Base-by-base conservation (phyloP, 2,888 invertebrate genomes). In the Lasius fuliginosus region DNA sequence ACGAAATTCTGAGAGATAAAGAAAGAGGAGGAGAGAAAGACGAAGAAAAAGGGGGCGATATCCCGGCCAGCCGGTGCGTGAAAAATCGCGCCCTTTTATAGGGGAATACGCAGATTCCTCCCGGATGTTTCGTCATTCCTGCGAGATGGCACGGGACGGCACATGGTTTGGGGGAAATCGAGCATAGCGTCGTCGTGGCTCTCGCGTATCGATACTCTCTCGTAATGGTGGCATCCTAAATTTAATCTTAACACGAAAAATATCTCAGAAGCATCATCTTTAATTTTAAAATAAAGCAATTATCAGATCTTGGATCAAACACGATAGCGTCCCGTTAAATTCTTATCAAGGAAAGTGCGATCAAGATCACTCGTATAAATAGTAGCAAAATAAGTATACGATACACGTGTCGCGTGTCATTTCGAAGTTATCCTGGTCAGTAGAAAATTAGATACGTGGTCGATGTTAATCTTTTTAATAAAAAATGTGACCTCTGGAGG, bases 61-160 rank as follows among this genome's bases (percentile, higher is more conserved):
- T 92, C 88, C 58, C 58, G 67, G 67, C 69, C 92, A 92, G 92
- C 92, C 89, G 92, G 92, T 91, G 92, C 91, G 91, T 92, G 91
- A 92, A 92, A 92, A 92, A 92, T 92, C 90, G 87, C 87, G 74
- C 83, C 68, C 85, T 86, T 86, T 82, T 83, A 83, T 82, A 79
- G 40, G 58, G 53, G 65, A 46, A 85, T 74, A 86, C 85, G 85
- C 87, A 85, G 85, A 86, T 89, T 87, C 75, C 85, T 77, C 83
- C 82, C 71, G 46, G 67, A 75, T 64, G 33, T 83, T 85, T 58
- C 77, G 81, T 88, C 86, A 76, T 73, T 73, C 67, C 53, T 56
- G 9, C 58, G 69, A 73, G 42, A 82, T 65, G 64, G 53, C 27
- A 75, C 40, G 36, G 64, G 23, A 53, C 69, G 56, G 65, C 83